Evolutionary conservation across 2,113 vertebrate genomes (phyloP).

Genomic region (Thalassoma bifasciatum): DNA sequence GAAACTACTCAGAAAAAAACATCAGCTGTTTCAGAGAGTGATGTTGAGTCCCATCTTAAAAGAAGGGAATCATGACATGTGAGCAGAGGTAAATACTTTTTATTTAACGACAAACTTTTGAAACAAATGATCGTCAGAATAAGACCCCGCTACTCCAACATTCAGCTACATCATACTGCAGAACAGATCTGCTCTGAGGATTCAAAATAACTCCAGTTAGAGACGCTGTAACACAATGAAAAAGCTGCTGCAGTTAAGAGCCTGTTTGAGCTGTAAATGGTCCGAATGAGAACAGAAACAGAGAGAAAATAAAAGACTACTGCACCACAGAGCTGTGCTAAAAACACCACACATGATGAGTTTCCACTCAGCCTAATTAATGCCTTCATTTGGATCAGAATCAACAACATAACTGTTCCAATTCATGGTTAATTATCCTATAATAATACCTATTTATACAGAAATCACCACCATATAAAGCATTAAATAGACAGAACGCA

Average conservation of each 20-base stretch:
- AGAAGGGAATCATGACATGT: not conserved
- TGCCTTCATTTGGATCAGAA: not conserved
- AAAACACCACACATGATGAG: not conserved
- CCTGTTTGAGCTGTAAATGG: no score
- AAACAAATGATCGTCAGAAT: slow-evolving; percentile 39
- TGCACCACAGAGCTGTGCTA: not conserved
- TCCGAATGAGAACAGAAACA: no score
- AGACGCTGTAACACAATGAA: not conserved
- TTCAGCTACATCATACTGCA: not conserved
- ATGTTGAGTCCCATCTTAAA: no score
- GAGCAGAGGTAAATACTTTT: slow-evolving; percentile 52
- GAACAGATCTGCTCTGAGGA: not conserved
- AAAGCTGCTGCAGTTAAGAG: slow-evolving; percentile 8
- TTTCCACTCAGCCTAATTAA: slow-evolving; percentile 3
- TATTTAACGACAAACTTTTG: slow-evolving; percentile 59
- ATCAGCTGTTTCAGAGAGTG: no score
- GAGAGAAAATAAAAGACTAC: no score
- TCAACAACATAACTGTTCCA: not conserved
- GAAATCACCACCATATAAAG: slow-evolving; percentile 24
- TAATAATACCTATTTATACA: not conserved
- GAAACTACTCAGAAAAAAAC: no score
- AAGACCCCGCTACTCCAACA: slow-evolving; percentile 1
- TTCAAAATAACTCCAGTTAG: not conserved
- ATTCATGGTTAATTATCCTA: not conserved
- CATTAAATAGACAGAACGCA: slow-evolving; percentile 60